These are phyloP conservation scores for Amiota mariae DNA, from an alignment of 2,888 invertebrate genomes.

Conservation along the genomic window DNA sequence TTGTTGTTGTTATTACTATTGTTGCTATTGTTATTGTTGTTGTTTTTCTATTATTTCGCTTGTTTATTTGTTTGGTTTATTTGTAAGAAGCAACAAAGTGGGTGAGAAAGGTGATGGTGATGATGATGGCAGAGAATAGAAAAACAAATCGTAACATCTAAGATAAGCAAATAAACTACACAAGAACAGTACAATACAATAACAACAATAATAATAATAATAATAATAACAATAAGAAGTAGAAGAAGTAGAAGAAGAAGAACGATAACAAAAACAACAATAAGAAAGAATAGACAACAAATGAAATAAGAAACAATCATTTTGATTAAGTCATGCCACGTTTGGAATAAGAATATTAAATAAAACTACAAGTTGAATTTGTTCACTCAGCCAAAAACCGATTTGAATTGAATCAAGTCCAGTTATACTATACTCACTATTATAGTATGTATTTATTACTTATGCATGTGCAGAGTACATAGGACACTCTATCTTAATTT, in stretches of 20 bases:
- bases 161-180: no score
- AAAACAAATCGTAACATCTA: background rate
- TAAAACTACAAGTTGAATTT: background rate
- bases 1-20: constrained; percentile 42
- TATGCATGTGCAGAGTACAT: no score
- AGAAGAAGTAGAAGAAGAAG: background rate
- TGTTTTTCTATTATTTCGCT: constrained; percentile 37
- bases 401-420: background rate
- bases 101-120: background rate
- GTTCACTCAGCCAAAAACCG: no score
- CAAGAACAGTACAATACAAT: no score
- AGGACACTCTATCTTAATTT: background rate
- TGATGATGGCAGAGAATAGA: background rate
- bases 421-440: background rate
- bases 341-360: background rate
- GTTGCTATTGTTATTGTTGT: no score
- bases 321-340: constrained; percentile 21
- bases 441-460: background rate
- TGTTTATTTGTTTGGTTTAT: background rate
- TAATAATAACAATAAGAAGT: background rate
- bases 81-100: background rate
- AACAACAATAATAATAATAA: no score
- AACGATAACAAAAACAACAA: background rate
- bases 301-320: constrained; percentile 13
- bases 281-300: constrained; percentile 12